Evolutionary conservation across 1,140 invertebrate genomes (phyloP).

Genomic region (Centruroides vittatus): DNA sequence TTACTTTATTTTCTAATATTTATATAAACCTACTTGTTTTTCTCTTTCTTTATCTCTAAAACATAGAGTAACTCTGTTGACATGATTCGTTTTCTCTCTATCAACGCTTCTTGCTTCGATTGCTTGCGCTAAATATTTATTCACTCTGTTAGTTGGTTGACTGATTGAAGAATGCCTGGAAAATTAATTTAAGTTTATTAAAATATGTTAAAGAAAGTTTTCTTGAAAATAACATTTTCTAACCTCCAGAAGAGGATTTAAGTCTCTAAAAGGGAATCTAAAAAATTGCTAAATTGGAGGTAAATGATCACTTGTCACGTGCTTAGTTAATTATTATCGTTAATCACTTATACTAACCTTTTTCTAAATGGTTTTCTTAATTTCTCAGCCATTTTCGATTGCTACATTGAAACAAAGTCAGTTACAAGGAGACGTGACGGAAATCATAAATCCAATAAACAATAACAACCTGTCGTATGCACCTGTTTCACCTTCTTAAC

Average conservation of each 20-base stretch:
- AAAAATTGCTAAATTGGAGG: too few species aligned
- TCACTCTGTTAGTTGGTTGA: constrained; percentile 49
- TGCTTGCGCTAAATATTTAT: constrained; percentile 78
- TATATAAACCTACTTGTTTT: constrained; percentile 39
- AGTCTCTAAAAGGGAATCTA: too few species aligned
- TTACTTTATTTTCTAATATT: too few species aligned
- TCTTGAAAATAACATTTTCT: too few species aligned
- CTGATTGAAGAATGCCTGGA: constrained; percentile 14
- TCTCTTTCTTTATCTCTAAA: constrained; percentile 72
- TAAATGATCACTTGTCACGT: too few species aligned
- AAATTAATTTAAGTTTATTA: background rate
- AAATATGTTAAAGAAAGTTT: too few species aligned
- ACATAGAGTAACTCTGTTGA: constrained; percentile 63
- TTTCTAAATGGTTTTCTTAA: constrained; percentile 77
- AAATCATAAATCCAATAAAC: background rate
- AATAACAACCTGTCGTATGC: background rate
- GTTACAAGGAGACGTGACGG: constrained; percentile 6
- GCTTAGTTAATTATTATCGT: too few species aligned
- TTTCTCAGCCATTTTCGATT: constrained; percentile 59
- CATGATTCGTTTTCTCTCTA: constrained; percentile 72
- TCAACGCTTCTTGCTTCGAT: constrained; percentile 81
- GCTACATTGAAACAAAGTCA: constrained; percentile 33
- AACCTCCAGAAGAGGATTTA: too few species aligned
- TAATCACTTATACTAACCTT: constrained; percentile 29
- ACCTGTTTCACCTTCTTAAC: background rate